Percentiles rank a stretch among this genome's conserved stretches.
Evolutionary conservation across 2,797 vertebrate species (phyloP).

Genomic region (Sylvia borin): DNA sequence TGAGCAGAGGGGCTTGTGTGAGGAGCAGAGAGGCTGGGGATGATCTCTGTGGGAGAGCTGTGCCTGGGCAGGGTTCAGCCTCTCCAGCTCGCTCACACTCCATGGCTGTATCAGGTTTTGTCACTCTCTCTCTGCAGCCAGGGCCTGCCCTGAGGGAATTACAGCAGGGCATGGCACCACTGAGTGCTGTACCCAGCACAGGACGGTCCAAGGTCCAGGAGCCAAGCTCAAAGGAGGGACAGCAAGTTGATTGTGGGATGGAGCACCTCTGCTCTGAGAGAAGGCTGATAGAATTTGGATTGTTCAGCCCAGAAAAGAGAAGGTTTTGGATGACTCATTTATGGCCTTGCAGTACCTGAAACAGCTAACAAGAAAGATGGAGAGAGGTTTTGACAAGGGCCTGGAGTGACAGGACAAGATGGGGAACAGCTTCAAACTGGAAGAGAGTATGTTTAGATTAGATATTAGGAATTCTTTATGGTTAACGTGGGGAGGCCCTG

Average conservation of each 20-base stretch:
- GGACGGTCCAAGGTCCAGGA: neutral
- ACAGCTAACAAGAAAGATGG: neutral
- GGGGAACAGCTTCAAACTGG: neutral
- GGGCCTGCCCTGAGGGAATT: fast-evolving
- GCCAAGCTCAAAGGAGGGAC: neutral
- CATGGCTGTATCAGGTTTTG: neutral
- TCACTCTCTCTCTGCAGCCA: fast-evolving
- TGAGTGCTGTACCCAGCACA: neutral
- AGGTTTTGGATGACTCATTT: neutral
- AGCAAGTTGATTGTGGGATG: neutral
- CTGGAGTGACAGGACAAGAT: neutral
- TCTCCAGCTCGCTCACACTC: neutral
- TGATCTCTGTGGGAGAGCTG: neutral
- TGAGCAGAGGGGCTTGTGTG: neutral
- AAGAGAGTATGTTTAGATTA: neutral
- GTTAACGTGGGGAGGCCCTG: neutral
- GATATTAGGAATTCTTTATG: neutral
- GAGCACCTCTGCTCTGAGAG: neutral
- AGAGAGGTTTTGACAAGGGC: neutral
- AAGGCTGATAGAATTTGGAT: neutral
- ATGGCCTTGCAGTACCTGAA: neutral
- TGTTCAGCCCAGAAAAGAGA: neutral
- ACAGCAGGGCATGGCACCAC: fast-evolving
- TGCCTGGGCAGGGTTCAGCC: neutral
- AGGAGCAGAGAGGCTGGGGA: neutral